Evolutionary conservation across 1,140 invertebrate species (phyloP).

Genomic region (Meteorus sp.): DNA sequence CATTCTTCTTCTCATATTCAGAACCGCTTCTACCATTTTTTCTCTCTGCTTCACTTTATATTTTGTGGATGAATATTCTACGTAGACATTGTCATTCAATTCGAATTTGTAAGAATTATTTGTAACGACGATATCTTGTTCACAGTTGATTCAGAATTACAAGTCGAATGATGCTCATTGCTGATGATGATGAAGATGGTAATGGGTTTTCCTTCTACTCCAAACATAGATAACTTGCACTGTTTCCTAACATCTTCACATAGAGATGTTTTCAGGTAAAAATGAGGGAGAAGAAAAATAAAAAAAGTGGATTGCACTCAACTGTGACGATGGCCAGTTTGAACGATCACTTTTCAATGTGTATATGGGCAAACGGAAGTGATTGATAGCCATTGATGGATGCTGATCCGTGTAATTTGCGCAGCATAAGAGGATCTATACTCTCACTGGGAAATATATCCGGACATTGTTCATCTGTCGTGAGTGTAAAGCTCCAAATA

Average conservation of each 20-base stretch:
- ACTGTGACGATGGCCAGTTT: constrained; percentile 11
- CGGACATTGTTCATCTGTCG: constrained; percentile 41
- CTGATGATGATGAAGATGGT: too few relatives aligned
- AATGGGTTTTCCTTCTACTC: too few relatives aligned
- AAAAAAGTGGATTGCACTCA: background rate
- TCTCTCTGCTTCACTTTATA: background rate
- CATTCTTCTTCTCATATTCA: constrained; percentile 36
- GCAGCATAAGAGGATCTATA: constrained; percentile 39
- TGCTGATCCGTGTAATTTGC: constrained; percentile 48
- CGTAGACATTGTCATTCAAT: constrained; percentile 35
- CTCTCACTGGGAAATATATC: too few relatives aligned
- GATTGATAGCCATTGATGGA: constrained; percentile 44
- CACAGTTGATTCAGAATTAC: constrained; percentile 28
- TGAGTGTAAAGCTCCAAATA: constrained; percentile 17
- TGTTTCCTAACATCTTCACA: too few relatives aligned
- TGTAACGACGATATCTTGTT: constrained; percentile 46
- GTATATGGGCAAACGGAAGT: constrained; percentile 17
- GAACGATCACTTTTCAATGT: constrained; percentile 2
- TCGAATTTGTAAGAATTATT: constrained; percentile 35
- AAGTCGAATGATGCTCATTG: too few relatives aligned
- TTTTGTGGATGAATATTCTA: constrained; percentile 8
- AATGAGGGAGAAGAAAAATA: background rate
- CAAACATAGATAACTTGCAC: too few relatives aligned
- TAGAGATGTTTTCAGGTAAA: too few relatives aligned
- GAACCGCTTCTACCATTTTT: constrained; percentile 24